Evolutionary conservation across 2,113 vertebrate genomes (phyloP).

Genomic region (Corythoichthys haematopterus): DNA sequence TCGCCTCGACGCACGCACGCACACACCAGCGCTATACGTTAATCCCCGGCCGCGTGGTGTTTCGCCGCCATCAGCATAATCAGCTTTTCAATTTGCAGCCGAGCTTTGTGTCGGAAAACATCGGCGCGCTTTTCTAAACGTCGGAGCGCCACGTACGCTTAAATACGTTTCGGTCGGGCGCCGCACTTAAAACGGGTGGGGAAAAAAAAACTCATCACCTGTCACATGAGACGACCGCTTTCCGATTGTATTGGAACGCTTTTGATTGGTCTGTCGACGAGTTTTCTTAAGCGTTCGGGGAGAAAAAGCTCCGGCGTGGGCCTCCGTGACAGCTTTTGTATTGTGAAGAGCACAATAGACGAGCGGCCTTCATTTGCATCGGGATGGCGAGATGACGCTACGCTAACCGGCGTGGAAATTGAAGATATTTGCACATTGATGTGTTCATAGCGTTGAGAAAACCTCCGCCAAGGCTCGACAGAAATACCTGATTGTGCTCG

Average conservation of each 20-base stretch:
- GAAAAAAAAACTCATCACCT: constrained; percentile 43
- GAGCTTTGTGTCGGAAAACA: constrained; percentile 15
- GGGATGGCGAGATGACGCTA: constrained; percentile 18
- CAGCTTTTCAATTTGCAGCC: constrained; percentile 44
- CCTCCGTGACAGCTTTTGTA: constrained; percentile 47
- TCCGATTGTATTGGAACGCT: constrained; percentile 35
- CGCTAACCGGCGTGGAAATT: not conserved
- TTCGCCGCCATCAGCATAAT: constrained; percentile 44
- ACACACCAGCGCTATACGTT: constrained; percentile 31
- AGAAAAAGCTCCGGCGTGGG: constrained; percentile 29
- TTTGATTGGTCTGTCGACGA: constrained; percentile 50
- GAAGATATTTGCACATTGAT: not conserved
- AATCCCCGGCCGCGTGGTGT: constrained; percentile 55
- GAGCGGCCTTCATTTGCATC: constrained; percentile 49
- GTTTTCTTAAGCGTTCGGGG: constrained; percentile 49
- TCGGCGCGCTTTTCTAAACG: not conserved
- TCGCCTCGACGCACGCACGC: constrained; percentile 41
- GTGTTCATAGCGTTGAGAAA: not conserved
- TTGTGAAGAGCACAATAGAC: constrained; percentile 50
- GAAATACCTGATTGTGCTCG: not conserved
- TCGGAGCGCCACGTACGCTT: not conserved
- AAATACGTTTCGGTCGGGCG: constrained; percentile 18
- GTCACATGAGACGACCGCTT: constrained; percentile 47
- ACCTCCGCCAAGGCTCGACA: not conserved
- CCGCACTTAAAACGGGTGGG: constrained; percentile 39